phyloP scores from a whole-genome alignment of 92 coral and sea anemone genomes.

The Porites evermanni region DNA sequence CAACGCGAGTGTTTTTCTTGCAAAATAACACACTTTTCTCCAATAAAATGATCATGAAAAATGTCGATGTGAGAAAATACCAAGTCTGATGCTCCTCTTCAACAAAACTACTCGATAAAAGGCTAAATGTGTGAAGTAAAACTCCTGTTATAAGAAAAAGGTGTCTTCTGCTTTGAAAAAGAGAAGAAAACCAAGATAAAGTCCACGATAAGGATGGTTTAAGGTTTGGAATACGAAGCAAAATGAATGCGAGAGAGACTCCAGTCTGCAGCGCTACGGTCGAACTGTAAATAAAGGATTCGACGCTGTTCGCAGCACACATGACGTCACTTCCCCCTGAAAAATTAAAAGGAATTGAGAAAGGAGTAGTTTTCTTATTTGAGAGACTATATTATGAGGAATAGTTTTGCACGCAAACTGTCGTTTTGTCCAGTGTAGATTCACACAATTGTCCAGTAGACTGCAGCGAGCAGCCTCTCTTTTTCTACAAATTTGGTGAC shows the following conservation, averaged over 20 bases:
- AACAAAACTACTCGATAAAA: constrained; percentile 93
- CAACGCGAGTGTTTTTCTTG: not conserved
- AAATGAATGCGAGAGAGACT: constrained; percentile 24
- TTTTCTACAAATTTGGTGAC: too few species aligned
- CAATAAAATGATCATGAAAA: constrained; percentile 59
- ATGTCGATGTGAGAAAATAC: constrained; percentile 82
- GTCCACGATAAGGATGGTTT: not conserved
- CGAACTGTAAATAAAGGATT: constrained; percentile 52
- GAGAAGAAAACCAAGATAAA: not conserved
- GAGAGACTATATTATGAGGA: too few species aligned
- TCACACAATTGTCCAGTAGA: too few species aligned
- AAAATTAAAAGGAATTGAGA: constrained; percentile 24
- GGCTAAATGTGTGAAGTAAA: constrained; percentile 74
- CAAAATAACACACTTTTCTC: constrained; percentile 14
- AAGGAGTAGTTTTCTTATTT: not conserved
- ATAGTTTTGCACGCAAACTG: too few species aligned
- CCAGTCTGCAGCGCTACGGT: constrained; percentile 28
- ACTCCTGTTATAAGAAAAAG: constrained; percentile 63
- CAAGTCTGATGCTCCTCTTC: constrained; percentile 99
- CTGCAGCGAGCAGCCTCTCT: too few species aligned
- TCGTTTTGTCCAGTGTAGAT: too few species aligned
- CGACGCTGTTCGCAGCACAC: constrained; percentile 60
- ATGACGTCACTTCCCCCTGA: constrained; percentile 90
- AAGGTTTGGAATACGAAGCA: not conserved
- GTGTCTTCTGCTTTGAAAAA: constrained; percentile 6